Evolutionary conservation across 2,797 vertebrate genomes (phyloP).

Genomic region (Anguilla megastoma): DNA sequence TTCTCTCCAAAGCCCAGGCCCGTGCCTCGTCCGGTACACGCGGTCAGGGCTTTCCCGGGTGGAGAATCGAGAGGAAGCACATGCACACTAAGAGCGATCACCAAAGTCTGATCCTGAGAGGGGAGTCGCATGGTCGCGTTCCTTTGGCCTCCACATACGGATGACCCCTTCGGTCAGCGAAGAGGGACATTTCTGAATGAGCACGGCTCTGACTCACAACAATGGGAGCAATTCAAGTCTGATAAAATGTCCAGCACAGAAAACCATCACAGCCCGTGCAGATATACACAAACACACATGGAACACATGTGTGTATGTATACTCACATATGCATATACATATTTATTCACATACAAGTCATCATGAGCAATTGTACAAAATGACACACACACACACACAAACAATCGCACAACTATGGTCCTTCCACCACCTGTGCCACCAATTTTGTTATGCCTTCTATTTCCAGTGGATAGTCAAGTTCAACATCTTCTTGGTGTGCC

Average conservation of each 20-base stretch:
- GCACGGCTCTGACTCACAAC: conserved; percentile 33
- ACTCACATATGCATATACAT: background rate
- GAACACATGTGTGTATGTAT: background rate
- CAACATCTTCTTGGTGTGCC: background rate
- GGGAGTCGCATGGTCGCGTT: background rate
- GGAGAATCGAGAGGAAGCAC: too few relatives aligned
- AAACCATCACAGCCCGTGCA: conserved; percentile 51
- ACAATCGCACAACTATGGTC: background rate
- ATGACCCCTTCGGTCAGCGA: background rate
- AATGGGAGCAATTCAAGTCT: conserved; percentile 34
- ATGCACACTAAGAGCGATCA: background rate
- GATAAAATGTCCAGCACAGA: conserved; percentile 48
- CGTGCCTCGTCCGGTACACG: background rate
- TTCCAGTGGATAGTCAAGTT: background rate
- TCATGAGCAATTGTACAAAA: background rate
- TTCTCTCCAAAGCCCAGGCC: background rate
- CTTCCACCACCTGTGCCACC: background rate
- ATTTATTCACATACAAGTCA: background rate
- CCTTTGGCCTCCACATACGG: background rate
- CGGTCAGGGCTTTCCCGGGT: background rate
- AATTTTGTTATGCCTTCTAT: background rate
- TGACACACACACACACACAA: background rate
- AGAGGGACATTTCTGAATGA: conserved; percentile 38
- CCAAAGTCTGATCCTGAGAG: background rate
- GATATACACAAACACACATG: conserved; percentile 7